Base-by-base conservation (phyloP, 2,888 invertebrate species). In the Diloba caeruleocephala region DNA sequence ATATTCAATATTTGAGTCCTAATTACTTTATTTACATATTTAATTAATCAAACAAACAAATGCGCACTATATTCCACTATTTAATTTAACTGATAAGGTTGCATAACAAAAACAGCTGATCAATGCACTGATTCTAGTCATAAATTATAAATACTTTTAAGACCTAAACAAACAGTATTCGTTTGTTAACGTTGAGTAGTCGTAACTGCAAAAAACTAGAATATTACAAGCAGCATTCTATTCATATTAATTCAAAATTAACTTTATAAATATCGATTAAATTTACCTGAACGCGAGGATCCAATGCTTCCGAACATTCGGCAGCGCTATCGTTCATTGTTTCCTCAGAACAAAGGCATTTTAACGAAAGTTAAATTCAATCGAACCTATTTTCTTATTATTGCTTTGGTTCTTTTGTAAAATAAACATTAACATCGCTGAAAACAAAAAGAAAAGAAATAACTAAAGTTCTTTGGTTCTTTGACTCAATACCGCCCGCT, bases 261-360 rank as follows among this genome's bases (percentile, higher is more conserved):
- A 64, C 69, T 71, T 78, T 65, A 82, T 82, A 79, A 84, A 75
- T 86, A 88, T 88, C 75, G 88, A 88, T 90, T 88, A 81, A 51
- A 73, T 85, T 88, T 92, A 96, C 96, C 95, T 97, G 97, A 79
- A 97, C 96, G 87, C 97, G 94, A 49, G 97, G 97, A 94, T 97
- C 97, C 82, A 97, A 95, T 67, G 96, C 95, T 94, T 96, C 96
- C 79, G 94, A 93, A 86, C 92, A 93, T 87, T 95, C 95, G 48
- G 92, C 89, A 56, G 92, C 91, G 91, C 91, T 93, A 87, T 95
- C 95, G 85, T 94, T 94, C 95, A 95, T 95, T 87, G 82, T 92
- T 83, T 79, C 78, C 75, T 88, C 78, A 88, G 74, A 78, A 70
- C 52, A 71, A 71, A 81, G 56, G 55, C 89, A 91, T 92, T 79